These are phyloP conservation scores for Menura novaehollandiae DNA, from an alignment of 2,113 vertebrate genomes.

Conservation along the genomic window DNA sequence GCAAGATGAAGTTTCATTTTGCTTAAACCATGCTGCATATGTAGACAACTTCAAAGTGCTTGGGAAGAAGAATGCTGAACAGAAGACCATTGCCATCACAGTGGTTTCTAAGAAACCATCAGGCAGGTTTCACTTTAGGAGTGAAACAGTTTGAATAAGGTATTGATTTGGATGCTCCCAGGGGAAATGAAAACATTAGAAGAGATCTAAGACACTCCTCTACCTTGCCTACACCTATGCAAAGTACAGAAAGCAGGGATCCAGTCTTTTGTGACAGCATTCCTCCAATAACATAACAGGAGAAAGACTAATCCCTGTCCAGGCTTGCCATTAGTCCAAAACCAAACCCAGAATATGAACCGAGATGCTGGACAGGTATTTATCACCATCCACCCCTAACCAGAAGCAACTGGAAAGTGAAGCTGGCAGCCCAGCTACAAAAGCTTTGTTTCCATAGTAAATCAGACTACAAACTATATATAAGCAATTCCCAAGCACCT, in stretches of 20 bases:
- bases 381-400: neutral
- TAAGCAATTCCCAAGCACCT: neutral
- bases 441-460: neutral
- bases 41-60: neutral
- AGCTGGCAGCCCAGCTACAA: neutral
- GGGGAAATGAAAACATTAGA: neutral
- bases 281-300: neutral
- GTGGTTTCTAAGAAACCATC: neutral
- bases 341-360: neutral
- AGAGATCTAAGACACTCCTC: neutral
- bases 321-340: neutral
- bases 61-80: neutral
- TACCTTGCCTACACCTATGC: neutral
- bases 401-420: neutral
- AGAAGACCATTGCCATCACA: neutral
- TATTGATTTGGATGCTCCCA: neutral
- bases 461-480: neutral
- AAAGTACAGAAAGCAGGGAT: neutral
- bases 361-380: neutral
- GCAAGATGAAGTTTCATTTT: neutral
- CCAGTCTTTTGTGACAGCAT: neutral
- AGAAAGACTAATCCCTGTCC: neutral
- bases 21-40: neutral
- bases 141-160: neutral
- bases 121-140: neutral